These are phyloP conservation scores for fruit fly (Drosophila melanogaster) DNA, from an alignment of 1,140 invertebrate species.

Conservation along the genomic window DNA sequence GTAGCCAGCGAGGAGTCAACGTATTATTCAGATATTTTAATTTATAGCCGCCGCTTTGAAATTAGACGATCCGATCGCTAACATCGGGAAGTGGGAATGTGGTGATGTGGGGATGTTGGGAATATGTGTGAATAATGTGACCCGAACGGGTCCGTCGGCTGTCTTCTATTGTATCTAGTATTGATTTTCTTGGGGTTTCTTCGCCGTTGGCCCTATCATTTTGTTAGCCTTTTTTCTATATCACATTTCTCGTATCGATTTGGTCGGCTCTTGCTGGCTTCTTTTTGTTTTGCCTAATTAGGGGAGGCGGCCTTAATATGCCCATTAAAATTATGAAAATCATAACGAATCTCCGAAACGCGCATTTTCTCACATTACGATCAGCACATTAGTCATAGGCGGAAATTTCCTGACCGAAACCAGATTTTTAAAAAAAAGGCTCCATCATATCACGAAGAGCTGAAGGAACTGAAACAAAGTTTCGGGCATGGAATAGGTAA, in stretches of 20 bases:
- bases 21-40: constrained; percentile 70
- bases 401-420: constrained; percentile 36
- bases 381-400: constrained; percentile 30
- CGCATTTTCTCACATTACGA: constrained; percentile 52
- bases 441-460: neutral
- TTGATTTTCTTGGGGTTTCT: constrained; percentile 36
- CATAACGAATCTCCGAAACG: constrained; percentile 37
- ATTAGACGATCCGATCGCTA: constrained; percentile 55
- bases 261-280: neutral
- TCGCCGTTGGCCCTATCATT: constrained; percentile 7
- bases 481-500: neutral
- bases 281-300: constrained; percentile 70
- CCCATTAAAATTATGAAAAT: constrained; percentile 82
- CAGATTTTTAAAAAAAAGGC: neutral
- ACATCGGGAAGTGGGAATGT: neutral
- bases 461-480: neutral
- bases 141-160: constrained; percentile 61
- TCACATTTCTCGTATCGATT: constrained; percentile 11
- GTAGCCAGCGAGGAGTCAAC: constrained; percentile 42
- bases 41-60: constrained; percentile 79
- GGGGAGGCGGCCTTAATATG: constrained; percentile 75
- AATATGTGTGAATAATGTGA: constrained; percentile 78
- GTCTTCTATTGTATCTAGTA: constrained; percentile 45
- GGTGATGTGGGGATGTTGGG: neutral
- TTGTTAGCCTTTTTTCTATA: constrained; percentile 19